phyloP scores from a whole-genome alignment of 64 coral and sea anemone genomes.

The Astreopora myriophthalma region DNA sequence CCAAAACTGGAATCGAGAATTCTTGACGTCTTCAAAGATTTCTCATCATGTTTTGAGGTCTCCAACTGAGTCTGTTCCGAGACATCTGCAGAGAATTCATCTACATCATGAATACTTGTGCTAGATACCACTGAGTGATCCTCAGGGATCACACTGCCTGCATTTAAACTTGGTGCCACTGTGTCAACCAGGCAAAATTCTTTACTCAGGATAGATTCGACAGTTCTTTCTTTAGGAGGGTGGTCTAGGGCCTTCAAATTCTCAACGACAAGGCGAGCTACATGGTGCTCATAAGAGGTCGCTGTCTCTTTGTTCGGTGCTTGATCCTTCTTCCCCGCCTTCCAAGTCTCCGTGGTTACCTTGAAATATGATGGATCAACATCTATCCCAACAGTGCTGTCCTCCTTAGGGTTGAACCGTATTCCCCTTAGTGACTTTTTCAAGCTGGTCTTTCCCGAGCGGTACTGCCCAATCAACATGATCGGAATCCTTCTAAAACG shows the following conservation, averaged over 20 bases:
- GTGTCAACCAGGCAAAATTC: neutral
- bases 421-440: constrained; percentile 7
- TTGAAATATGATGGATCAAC: neutral
- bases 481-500: neutral
- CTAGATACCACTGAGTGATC: neutral
- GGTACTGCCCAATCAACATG: constrained; percentile 28
- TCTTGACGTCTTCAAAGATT: neutral
- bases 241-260: neutral
- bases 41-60: neutral
- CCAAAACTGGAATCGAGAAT: neutral
- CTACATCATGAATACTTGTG: neutral
- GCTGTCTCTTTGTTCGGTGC: neutral
- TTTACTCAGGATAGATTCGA: neutral
- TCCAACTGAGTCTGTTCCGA: neutral
- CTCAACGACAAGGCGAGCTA: neutral
- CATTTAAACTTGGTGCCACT: neutral
- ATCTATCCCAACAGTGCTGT: constrained; percentile 23
- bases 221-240: neutral
- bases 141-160: neutral
- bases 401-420: constrained; percentile 10
- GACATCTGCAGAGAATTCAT: neutral
- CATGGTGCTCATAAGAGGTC: neutral
- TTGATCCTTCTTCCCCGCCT: neutral
- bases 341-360: constrained; percentile 9
- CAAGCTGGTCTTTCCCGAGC: constrained; percentile 32